Evolutionary conservation across 2,888 invertebrate genomes (phyloP).

Genomic region (Galeruca laticollis): DNA sequence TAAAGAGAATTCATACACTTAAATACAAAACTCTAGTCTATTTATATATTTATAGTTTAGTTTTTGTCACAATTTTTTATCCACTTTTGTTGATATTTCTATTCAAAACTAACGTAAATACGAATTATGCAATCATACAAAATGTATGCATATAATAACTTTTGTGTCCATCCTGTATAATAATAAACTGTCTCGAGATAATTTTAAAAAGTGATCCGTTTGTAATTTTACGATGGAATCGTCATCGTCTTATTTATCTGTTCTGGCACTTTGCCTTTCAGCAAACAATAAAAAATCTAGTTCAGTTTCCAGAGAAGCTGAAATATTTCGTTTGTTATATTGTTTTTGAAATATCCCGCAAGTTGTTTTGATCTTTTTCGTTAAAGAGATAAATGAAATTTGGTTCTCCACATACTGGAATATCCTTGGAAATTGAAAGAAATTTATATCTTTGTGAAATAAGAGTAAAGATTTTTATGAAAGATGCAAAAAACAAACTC

Average conservation of each 20-base stretch:
- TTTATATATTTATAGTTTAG: no score
- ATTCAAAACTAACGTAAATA: no score
- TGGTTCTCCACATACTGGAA: neutral
- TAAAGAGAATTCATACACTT: no score
- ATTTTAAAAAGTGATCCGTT: neutral
- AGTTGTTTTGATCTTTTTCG: neutral
- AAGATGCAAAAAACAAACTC: no score
- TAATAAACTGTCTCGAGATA: no score
- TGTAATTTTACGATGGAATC: neutral
- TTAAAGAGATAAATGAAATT: constrained; percentile 1
- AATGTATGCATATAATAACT: no score
- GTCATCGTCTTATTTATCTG: neutral
- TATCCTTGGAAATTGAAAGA: neutral
- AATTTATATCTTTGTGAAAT: neutral
- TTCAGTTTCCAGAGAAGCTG: neutral
- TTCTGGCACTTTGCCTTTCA: neutral
- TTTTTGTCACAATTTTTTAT: no score
- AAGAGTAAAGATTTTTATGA: no score
- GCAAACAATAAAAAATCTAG: neutral
- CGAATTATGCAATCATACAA: no score
- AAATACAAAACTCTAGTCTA: no score
- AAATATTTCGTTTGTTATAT: constrained; percentile 4
- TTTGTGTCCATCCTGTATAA: no score
- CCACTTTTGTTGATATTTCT: no score
- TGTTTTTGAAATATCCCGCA: constrained; percentile 1